Evolutionary conservation across 2,888 invertebrate species (phyloP).

Genomic region (Resseliella maxima): DNA sequence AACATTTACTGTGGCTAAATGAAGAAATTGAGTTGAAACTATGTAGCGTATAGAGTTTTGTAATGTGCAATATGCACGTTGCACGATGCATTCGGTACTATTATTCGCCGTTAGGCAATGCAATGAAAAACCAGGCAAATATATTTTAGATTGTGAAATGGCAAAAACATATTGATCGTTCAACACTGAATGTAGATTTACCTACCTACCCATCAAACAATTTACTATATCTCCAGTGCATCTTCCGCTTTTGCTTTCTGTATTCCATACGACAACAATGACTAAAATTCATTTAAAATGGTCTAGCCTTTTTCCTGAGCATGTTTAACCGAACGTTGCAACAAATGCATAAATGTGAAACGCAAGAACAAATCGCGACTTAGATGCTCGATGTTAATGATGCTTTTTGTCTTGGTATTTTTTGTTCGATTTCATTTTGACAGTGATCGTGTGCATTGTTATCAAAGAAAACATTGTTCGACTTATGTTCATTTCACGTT

Average conservation of each 20-base stretch:
- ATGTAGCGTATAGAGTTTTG: neutral
- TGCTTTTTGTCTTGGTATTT: neutral
- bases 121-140: neutral
- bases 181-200: no score
- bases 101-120: no score
- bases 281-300: no score
- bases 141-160: slow-evolving; percentile 3
- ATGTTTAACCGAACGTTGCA: neutral
- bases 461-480: slow-evolving; percentile 54
- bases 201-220: no score
- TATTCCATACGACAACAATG: no score
- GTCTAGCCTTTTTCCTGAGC: no score
- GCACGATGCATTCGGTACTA: neutral
- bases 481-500: slow-evolving; percentile 29
- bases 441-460: slow-evolving; percentile 34
- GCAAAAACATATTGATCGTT: slow-evolving; percentile 5
- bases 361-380: neutral
- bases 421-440: slow-evolving; percentile 11
- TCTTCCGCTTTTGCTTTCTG: no score
- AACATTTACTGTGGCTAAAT: neutral
- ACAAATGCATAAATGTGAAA: neutral
- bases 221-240: no score
- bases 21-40: slow-evolving; percentile 38
- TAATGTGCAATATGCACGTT: neutral
- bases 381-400: neutral